These are phyloP conservation scores for Catalaphyllia jardinei DNA, from an alignment of 64 coral and sea anemone genomes.

Conservation along the genomic window DNA sequence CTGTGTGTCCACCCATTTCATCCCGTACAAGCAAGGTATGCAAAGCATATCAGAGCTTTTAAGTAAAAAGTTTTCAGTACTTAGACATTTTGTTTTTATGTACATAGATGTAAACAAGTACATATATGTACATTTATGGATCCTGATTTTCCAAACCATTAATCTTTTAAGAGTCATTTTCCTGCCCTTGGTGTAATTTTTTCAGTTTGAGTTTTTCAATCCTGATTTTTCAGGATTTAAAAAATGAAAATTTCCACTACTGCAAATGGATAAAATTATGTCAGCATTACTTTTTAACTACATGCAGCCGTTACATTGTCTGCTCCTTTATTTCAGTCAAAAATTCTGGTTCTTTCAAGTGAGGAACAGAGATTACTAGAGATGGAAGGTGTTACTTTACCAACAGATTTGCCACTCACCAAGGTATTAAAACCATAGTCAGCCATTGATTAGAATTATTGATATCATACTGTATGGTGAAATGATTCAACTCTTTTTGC, in stretches of 20 bases:
- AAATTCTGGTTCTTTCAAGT: conserved; percentile 52
- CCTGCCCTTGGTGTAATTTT: no score
- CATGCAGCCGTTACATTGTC: background rate
- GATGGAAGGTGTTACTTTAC: conserved; percentile 74
- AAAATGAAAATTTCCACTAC: background rate
- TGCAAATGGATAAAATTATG: background rate
- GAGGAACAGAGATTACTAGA: conserved; percentile 81
- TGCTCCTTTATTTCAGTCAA: background rate
- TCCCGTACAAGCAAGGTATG: background rate
- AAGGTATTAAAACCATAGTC: conserved; percentile 47
- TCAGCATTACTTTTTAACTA: background rate
- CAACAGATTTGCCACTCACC: conserved; percentile 82
- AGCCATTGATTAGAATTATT: no score
- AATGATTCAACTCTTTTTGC: no score
- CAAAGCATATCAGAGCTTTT: background rate
- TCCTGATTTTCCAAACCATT: no score
- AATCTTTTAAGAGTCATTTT: no score
- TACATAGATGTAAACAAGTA: no score
- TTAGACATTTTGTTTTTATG: no score
- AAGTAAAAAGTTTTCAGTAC: no score
- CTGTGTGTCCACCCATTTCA: background rate
- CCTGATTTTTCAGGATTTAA: no score
- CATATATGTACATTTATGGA: no score
- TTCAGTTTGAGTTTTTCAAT: no score
- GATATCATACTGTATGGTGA: no score